Conservation (phyloP, 2,888 invertebrate species). For the Agrochola circellaris region DNA sequence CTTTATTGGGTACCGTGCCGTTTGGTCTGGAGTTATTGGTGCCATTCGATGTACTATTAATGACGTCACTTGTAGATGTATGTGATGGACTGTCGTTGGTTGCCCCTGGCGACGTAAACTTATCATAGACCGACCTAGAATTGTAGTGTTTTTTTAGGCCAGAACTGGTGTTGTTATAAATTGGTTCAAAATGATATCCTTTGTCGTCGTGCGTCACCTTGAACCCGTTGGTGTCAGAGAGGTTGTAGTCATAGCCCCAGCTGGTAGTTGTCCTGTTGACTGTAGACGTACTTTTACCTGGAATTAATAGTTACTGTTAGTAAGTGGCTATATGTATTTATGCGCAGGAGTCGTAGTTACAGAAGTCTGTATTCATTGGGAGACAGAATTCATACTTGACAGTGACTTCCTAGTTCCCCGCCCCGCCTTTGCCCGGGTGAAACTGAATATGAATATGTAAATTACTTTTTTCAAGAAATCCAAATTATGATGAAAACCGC, state of each 20-base stretch:
- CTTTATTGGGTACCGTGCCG: background rate
- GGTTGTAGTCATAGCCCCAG: constrained; percentile 9
- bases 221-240: background rate
- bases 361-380: background rate
- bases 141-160: background rate
- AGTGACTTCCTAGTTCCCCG: too few species aligned
- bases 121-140: background rate
- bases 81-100: background rate
- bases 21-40: too few species aligned
- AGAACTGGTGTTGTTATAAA: background rate
- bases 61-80: background rate
- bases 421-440: too few species aligned
- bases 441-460: too few species aligned
- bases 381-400: background rate
- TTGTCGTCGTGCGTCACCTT: background rate
- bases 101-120: background rate
- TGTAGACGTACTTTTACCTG: constrained; percentile 3
- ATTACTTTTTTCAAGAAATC: background rate
- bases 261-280: background rate
- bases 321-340: background rate
- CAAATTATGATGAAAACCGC: too few species aligned
- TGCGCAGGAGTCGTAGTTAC: background rate
- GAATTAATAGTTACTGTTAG: background rate
- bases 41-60: background rate
- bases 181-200: background rate